Evolutionary conservation across 1,140 invertebrate genomes (phyloP).

Genomic region (Saccostrea glomerata): DNA sequence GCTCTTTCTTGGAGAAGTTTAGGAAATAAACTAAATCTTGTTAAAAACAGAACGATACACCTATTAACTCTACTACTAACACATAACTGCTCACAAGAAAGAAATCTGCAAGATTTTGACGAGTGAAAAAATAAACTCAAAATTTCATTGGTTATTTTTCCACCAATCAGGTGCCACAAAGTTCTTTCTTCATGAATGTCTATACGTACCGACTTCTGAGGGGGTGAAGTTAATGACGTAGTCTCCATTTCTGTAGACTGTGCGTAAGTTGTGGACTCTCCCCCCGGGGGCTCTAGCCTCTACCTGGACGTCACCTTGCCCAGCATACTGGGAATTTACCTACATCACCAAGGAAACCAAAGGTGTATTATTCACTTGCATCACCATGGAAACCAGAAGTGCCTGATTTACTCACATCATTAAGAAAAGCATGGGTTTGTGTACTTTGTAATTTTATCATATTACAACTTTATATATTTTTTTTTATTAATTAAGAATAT

Average conservation of each 20-base stretch:
- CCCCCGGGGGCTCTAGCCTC: conserved; percentile 93
- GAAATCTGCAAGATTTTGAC: conserved; percentile 29
- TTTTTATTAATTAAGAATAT: too few species aligned
- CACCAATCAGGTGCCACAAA: conserved; percentile 44
- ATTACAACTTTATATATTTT: too few species aligned
- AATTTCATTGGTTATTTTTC: conserved; percentile 49
- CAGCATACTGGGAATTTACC: conserved; percentile 83
- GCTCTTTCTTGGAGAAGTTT: neutral
- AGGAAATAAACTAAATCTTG: neutral
- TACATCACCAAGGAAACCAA: conserved; percentile 71
- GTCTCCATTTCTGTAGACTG: conserved; percentile 86
- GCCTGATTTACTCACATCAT: too few species aligned
- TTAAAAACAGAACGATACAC: neutral
- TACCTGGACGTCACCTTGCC: conserved; percentile 90
- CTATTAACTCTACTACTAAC: neutral
- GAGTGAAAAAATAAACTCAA: conserved; percentile 28
- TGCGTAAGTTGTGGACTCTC: conserved; percentile 85
- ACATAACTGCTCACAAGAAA: neutral
- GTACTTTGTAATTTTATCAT: too few species aligned
- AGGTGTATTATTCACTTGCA: too few species aligned
- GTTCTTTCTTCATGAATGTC: conserved; percentile 29
- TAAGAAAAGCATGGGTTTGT: too few species aligned
- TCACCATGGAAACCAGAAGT: too few species aligned
- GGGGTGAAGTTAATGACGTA: conserved; percentile 97
- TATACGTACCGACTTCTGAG: conserved; percentile 89